Base-by-base conservation (phyloP, 2,797 vertebrate species). In the Synanceia verrucosa region DNA sequence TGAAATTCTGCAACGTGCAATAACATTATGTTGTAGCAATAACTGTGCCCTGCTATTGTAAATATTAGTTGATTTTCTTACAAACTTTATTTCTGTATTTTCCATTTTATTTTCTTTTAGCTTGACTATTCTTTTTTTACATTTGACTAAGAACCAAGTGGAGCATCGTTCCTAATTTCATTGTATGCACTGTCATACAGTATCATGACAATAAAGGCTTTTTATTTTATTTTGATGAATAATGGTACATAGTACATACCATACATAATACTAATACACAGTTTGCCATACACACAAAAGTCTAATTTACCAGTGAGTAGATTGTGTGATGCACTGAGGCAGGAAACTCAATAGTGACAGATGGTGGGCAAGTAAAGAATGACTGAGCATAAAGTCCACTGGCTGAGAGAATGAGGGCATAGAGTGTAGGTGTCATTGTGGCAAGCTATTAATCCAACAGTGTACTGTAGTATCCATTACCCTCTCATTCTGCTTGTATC, bases 401-500 rank as follows among this genome's bases (percentile, higher is more conserved):
- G 16, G 24, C 36, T 7, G 8, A 59, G 16, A 52, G 2, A 28
- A 31, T 19, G 14, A 46, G 59, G 13, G n/a, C 16, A 71, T 59
- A 62, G 21, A 33, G 23, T 47, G 7, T 39, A 39, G 4, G 24
- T 56, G 37, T 73, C 47, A 57, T 16, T 13, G 13, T 65, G 28
- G 73, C 43, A 64, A 64, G 36, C 46, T 47, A 41, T 74, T 51
- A 47, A 62, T 51, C 23, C 9, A 1, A 26, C 39, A 57, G 34
- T 52, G 46, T 33, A 70, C n/a, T 63, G 58, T 51, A 21, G 44
- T 70, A 36, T 71, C 24, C 36, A 72, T 48, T 72, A 37, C 39
- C 47, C 52, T 70, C 48, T 59, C 44, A 24, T 43, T 41, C 21
- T 65, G 58, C 65, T 70, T 70, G 29, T 24, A 65, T 74, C 53